Conservation (phyloP, 2,888 invertebrate species). For the Anticlea derivata region DNA sequence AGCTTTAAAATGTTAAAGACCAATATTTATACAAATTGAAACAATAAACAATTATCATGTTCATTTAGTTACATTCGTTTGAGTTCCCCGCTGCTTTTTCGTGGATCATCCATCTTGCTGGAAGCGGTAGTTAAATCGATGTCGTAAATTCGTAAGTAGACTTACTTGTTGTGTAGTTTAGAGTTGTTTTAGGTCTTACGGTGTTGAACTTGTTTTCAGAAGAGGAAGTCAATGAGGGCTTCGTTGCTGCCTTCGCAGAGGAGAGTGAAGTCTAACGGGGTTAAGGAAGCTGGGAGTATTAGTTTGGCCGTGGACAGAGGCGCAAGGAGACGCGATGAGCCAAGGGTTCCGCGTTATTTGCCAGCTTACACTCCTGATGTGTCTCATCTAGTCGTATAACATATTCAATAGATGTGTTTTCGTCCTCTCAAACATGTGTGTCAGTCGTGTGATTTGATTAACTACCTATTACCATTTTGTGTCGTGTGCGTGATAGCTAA, state of each 20-base stretch:
- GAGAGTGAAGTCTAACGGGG: conserved; percentile 90
- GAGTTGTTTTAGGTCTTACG: conserved; percentile 30
- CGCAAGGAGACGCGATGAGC: conserved; percentile 86
- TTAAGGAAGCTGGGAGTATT: conserved; percentile 91
- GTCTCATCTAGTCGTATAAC: conserved; percentile 90
- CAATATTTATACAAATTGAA: conserved; percentile 57
- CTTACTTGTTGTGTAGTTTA: conserved; percentile 35
- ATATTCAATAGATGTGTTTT: conserved; percentile 16
- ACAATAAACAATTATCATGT: conserved; percentile 67
- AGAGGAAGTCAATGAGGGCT: conserved; percentile 93
- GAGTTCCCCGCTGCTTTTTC: conserved; percentile 58
- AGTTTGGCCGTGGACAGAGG: conserved; percentile 91
- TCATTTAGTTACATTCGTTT: conserved; percentile 67
- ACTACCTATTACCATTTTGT: conserved; percentile 11
- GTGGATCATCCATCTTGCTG: conserved; percentile 54
- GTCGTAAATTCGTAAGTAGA: conserved; percentile 72
- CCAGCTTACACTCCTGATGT: conserved; percentile 92
- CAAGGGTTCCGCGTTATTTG: conserved; percentile 87
- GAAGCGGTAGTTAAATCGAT: conserved; percentile 54
- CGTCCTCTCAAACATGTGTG: conserved; percentile 23
- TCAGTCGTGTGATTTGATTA: conserved; percentile 15
- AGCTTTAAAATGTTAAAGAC: conserved; percentile 64
- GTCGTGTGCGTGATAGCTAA: conserved; percentile 26
- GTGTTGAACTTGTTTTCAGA: conserved; percentile 84
- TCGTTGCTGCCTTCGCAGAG: conserved; percentile 91